Evolutionary conservation across 1,140 invertebrate genomes (phyloP).

Genomic region (Pogonus chalceus): DNA sequence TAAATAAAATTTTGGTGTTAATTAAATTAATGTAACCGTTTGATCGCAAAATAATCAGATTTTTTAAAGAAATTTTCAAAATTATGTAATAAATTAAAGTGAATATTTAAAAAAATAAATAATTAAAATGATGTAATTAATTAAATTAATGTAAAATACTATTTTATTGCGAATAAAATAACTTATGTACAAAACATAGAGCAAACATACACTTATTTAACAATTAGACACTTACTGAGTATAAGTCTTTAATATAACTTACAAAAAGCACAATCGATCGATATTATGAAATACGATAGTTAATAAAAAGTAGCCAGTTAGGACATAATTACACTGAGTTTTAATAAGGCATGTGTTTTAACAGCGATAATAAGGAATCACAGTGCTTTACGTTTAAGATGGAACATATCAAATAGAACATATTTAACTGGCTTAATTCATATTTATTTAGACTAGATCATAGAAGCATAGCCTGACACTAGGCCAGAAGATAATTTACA

Average conservation of each 20-base stretch:
- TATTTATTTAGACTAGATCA: not conserved
- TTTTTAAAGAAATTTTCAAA: too few species aligned
- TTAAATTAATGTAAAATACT: constrained; percentile 1
- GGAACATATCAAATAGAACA: not conserved
- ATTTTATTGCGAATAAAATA: constrained; percentile 3
- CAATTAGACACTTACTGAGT: constrained; percentile 6
- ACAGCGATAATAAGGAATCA: not conserved
- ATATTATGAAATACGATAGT: not conserved
- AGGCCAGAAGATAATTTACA: not conserved
- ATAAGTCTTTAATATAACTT: not conserved
- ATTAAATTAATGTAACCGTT: not conserved
- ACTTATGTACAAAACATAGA: constrained; percentile 7
- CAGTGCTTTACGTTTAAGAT: not conserved
- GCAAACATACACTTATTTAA: constrained; percentile 3
- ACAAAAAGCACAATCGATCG: not conserved
- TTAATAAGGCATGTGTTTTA: constrained; percentile 1
- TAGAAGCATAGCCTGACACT: not conserved
- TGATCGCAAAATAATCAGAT: too few species aligned
- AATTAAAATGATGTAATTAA: too few species aligned
- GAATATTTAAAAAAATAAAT: too few species aligned
- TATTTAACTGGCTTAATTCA: not conserved
- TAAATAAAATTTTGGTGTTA: not conserved
- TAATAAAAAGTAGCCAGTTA: constrained; percentile 2
- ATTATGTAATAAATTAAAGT: too few species aligned
- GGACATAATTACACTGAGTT: constrained; percentile 1